These are phyloP conservation scores for Astreopora myriophthalma DNA, from an alignment of 64 coral and sea anemone genomes.

Conservation along the genomic window DNA sequence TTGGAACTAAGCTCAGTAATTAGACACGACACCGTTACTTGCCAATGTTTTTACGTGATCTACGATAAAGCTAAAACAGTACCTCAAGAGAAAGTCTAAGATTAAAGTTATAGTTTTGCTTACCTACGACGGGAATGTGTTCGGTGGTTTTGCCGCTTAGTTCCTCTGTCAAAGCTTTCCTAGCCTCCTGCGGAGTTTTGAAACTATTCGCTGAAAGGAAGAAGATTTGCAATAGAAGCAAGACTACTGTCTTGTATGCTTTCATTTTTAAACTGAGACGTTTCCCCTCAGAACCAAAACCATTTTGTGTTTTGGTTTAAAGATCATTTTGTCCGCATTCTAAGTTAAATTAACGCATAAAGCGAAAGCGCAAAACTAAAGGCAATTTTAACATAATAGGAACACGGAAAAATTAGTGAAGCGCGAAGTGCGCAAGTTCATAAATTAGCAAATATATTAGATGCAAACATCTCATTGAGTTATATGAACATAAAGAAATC, in stretches of 20 bases:
- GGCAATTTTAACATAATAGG: neutral
- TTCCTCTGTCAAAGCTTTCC: neutral
- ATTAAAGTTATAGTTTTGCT: neutral
- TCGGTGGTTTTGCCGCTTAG: neutral
- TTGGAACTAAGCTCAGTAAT: no score
- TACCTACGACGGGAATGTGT: neutral
- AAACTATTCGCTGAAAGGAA: neutral
- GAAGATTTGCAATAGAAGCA: neutral
- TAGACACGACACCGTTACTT: no score
- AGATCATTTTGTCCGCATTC: neutral
- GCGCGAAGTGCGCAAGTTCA: neutral
- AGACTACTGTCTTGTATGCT: neutral
- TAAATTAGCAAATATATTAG: neutral
- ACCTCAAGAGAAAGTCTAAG: neutral
- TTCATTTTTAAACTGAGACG: neutral
- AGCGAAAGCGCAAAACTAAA: neutral
- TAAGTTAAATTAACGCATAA: neutral
- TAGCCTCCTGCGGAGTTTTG: constrained; percentile 9
- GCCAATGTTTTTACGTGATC: no score
- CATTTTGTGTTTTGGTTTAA: neutral
- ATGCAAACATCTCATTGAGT: neutral
- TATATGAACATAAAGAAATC: neutral
- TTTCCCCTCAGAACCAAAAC: neutral
- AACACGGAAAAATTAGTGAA: constrained; percentile 23
- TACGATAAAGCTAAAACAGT: neutral